Evolutionary conservation across 2,113 vertebrate genomes (phyloP).

Genomic region (Triplophysa rosa): DNA sequence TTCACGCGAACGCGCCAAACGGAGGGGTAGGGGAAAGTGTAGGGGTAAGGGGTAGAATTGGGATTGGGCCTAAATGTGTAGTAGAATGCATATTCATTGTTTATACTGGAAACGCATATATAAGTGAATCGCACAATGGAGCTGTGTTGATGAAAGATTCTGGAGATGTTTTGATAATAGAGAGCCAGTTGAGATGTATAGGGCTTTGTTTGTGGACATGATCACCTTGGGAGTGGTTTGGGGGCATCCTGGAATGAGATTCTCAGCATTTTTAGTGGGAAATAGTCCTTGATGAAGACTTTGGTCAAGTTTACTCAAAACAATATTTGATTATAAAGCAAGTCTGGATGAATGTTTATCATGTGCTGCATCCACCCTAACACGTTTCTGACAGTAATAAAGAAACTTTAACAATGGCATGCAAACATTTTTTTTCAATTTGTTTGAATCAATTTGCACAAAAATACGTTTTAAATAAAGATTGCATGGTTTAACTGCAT

Average conservation of each 20-base stretch:
- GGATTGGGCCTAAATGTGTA: too few species aligned
- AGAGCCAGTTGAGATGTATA: not conserved
- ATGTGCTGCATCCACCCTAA: too few species aligned
- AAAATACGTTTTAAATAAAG: not conserved
- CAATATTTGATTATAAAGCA: too few species aligned
- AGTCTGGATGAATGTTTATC: too few species aligned
- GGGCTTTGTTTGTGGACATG: slow-evolving; percentile 26
- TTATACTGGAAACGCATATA: too few species aligned
- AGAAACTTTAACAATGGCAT: too few species aligned
- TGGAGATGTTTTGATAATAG: not conserved
- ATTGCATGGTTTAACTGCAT: not conserved
- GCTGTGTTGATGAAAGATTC: slow-evolving; percentile 2
- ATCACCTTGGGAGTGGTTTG: not conserved
- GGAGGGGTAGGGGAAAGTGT: too few species aligned
- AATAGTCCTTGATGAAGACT: not conserved
- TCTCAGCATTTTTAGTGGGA: slow-evolving; percentile 13
- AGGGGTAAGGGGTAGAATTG: too few species aligned
- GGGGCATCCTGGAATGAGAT: slow-evolving; percentile 17
- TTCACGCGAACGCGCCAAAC: too few species aligned
- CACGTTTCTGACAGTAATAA: too few species aligned
- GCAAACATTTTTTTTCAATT: too few species aligned
- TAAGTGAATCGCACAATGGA: not conserved
- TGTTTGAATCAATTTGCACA: not conserved
- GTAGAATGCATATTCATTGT: not conserved
- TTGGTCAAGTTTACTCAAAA: not conserved